These are phyloP conservation scores for Osmoderma eremita DNA, from an alignment of 2,888 invertebrate genomes.

Conservation along the genomic window DNA sequence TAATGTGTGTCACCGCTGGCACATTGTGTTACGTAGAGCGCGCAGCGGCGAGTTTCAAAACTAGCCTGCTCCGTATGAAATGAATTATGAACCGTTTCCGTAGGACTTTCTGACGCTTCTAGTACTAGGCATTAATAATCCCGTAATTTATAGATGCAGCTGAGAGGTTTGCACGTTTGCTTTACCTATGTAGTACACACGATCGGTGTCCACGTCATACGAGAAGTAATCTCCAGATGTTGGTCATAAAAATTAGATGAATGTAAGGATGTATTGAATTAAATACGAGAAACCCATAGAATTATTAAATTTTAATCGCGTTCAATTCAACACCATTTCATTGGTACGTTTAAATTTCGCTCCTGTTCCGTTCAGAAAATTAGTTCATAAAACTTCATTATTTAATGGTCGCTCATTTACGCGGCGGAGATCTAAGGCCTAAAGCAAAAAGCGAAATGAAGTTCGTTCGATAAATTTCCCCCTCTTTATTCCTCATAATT, in stretches of 20 bases:
- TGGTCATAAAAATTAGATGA: neutral
- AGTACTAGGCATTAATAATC: slow-evolving; percentile 30
- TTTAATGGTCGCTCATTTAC: slow-evolving; percentile 11
- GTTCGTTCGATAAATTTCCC: slow-evolving; percentile 33
- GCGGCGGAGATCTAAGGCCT: neutral
- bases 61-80: slow-evolving; percentile 6
- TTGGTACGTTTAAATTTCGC: slow-evolving; percentile 7
- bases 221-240: slow-evolving; percentile 1
- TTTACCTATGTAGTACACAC: slow-evolving; percentile 13
- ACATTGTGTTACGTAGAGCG: neutral
- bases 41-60: slow-evolving; percentile 1
- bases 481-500: slow-evolving; percentile 24
- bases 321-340: slow-evolving; percentile 7
- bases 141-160: slow-evolving; percentile 25
- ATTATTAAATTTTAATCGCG: slow-evolving; percentile 16
- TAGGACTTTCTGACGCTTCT: slow-evolving; percentile 21
- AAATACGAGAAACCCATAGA: neutral
- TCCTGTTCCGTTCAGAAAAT: slow-evolving; percentile 8
- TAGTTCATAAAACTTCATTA: slow-evolving; percentile 26
- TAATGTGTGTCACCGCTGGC: neutral
- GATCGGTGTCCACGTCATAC: neutral
- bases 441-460: slow-evolving; percentile 18
- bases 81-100: slow-evolving; percentile 31
- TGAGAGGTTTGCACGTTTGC: slow-evolving; percentile 13
- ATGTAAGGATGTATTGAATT: slow-evolving; percentile 8